Conservation (phyloP, 1,140 invertebrate genomes). For the Brachionus koreanus region DNA sequence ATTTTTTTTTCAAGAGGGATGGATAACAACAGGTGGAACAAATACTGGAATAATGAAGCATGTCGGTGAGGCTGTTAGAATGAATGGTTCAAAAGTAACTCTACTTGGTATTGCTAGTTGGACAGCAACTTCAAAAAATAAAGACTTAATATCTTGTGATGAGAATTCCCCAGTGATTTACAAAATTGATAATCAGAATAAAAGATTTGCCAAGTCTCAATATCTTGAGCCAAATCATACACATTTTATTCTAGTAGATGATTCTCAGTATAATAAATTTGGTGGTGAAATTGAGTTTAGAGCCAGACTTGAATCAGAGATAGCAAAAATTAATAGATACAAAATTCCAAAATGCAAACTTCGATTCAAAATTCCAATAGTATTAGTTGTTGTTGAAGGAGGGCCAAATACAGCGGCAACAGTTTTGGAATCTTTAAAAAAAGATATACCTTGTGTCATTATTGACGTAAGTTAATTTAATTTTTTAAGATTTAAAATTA, state of each 20-base stretch:
- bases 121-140: conserved; percentile 10
- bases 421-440: conserved; percentile 51
- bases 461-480: conserved; percentile 54
- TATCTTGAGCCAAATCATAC: conserved; percentile 60
- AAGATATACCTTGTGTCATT: conserved; percentile 55
- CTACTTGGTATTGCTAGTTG: conserved; percentile 42
- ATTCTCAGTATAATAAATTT: conserved; percentile 52
- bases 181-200: background rate
- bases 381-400: conserved; percentile 56
- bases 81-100: conserved; percentile 37
- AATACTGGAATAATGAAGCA: conserved; percentile 60
- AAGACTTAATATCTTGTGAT: background rate
- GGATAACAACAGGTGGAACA: conserved; percentile 60
- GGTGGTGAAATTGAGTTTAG: conserved; percentile 56
- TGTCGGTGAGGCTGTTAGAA: conserved; percentile 59
- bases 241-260: conserved; percentile 61
- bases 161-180: background rate
- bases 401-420: conserved; percentile 56
- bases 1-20: conserved; percentile 52
- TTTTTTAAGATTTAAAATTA: too few relatives aligned
- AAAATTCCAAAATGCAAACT: too few relatives aligned
- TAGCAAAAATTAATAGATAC: background rate
- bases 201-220: conserved; percentile 38
- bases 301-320: conserved; percentile 51
- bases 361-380: conserved; percentile 50